Conservation (phyloP, 1,140 invertebrate species). For the Lepidurus packardi region DNA sequence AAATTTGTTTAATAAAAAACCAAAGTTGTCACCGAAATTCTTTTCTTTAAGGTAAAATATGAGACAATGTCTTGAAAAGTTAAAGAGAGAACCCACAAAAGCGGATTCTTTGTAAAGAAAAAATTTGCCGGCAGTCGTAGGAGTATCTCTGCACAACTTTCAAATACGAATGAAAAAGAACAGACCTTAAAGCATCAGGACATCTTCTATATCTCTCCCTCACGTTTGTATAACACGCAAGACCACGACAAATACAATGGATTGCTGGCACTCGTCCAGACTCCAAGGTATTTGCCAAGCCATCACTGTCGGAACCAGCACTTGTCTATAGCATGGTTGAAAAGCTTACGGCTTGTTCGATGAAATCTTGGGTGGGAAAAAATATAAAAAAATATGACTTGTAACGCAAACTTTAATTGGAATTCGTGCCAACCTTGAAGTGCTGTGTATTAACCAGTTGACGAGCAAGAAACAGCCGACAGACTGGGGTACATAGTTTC, state of each 20-base stretch:
- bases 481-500: background rate
- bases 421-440: background rate
- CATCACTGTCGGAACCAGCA: constrained; percentile 11
- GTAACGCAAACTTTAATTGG: background rate
- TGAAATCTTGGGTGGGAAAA: background rate
- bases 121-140: background rate
- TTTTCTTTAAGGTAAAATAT: no score
- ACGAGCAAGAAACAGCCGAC: background rate
- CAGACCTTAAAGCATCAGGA: background rate
- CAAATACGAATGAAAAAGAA: background rate
- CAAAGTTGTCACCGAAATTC: no score
- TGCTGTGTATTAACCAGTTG: background rate
- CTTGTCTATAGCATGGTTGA: background rate
- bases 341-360: background rate
- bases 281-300: constrained; percentile 14
- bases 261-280: background rate
- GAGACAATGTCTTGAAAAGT: no score
- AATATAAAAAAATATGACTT: background rate
- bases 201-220: background rate
- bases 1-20: no score
- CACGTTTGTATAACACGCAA: background rate
- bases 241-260: background rate
- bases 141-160: background rate
- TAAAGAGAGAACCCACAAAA: no score
- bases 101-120: background rate